Conservation (phyloP, 2,113 vertebrate genomes). For the Myrmecophaga tridactyla region DNA sequence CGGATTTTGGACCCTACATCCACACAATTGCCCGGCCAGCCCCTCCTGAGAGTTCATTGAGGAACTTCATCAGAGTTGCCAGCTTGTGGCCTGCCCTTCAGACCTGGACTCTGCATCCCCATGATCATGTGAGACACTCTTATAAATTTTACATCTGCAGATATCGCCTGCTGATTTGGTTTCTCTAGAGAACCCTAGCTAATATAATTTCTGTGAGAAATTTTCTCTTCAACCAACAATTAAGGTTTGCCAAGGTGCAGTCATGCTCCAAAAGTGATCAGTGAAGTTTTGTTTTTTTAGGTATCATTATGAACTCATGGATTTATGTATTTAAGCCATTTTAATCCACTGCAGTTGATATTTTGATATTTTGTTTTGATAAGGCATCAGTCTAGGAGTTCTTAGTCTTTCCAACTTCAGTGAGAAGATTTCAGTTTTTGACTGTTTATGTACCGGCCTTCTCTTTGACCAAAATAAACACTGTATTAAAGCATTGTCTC, state of each 20-base stretch:
- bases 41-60: too few species aligned
- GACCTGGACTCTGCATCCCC: too few species aligned
- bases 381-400: not conserved
- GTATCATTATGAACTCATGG: not conserved
- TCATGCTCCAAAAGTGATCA: not conserved
- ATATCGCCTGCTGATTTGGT: too few species aligned
- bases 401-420: not conserved
- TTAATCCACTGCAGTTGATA: not conserved
- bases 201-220: not conserved
- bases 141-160: too few species aligned
- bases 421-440: not conserved
- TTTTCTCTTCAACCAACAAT: not conserved
- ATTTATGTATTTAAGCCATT: not conserved
- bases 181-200: too few species aligned
- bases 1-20: too few species aligned
- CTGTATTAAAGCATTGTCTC: constrained; percentile 6
- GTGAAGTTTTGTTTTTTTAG: not conserved
- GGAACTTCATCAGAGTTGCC: too few species aligned
- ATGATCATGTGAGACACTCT: too few species aligned
- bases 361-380: not conserved
- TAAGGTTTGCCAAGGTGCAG: not conserved
- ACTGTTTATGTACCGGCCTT: not conserved
- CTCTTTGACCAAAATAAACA: constrained; percentile 14
- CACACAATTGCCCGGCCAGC: too few species aligned
- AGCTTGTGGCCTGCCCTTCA: too few species aligned